phyloP scores from a whole-genome alignment of 1,140 invertebrate genomes.

The Drosophila subpulchrella region DNA sequence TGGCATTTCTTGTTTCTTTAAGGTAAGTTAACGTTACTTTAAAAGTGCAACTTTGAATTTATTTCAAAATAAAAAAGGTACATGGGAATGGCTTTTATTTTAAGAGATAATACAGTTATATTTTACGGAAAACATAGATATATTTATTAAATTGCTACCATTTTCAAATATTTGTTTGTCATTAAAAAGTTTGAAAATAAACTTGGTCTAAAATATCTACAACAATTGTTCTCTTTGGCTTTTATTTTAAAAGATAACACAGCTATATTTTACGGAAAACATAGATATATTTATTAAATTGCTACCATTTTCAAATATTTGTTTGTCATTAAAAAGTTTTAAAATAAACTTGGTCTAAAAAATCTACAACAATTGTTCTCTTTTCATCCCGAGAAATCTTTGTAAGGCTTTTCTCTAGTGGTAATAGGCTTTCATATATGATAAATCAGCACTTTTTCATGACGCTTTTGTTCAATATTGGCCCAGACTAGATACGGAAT shows the following conservation, averaged over 20 bases:
- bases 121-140: not conserved
- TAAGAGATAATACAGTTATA: not conserved
- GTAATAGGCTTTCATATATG: constrained; percentile 35
- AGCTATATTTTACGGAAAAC: too few species aligned
- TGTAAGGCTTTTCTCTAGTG: not conserved
- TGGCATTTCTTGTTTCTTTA: constrained; percentile 15
- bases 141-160: not conserved
- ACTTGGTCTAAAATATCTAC: too few species aligned
- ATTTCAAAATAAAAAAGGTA: not conserved
- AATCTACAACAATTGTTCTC: not conserved
- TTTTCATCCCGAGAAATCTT: not conserved
- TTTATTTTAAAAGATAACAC: not conserved
- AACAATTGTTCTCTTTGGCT: too few species aligned
- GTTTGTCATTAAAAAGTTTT: not conserved
- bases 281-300: not conserved
- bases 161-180: not conserved
- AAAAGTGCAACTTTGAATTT: not conserved
- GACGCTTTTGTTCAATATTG: constrained; percentile 50
- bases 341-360: not conserved
- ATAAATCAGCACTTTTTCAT: constrained; percentile 46
- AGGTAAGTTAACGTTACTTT: constrained; percentile 5
- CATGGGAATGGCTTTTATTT: too few species aligned
- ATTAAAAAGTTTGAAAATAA: not conserved
- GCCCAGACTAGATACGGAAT: constrained; percentile 45
- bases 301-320: not conserved